Base-by-base conservation (phyloP, 2,888 invertebrate genomes). In the Drosophila nigritarsus region DNA sequence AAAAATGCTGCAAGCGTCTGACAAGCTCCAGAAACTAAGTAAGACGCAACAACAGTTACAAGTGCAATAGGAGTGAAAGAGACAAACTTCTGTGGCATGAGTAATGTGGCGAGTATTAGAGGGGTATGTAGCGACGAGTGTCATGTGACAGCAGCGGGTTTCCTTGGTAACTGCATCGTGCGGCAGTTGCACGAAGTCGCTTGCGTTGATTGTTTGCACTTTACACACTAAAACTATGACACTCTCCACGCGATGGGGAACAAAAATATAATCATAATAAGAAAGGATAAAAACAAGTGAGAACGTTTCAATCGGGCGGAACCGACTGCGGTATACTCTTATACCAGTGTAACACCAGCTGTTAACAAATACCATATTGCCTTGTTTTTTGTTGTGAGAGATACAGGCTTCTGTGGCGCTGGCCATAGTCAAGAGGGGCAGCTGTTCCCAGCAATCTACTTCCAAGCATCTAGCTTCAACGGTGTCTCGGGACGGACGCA, bases 141-240 rank as follows among this genome's bases (percentile, higher is more conserved):
- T 30, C 29, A 56, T 42, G 30, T 56, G 30, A 20, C 30, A 42
- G 30, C 42, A 42, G 30, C 30, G 40, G 30, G 50, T 7, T 32
- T 38, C 38, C 27, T 13, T 56, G 50, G 53, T 65, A 59, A 74
- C 54, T 77, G 64, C 76, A 76, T 73, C 76, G 65, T 65, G 79
- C 76, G 55, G 73, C 69, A 80, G 74, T 74, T 74, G 82, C 85
- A 78, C 74, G 72, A 85, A 88, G 78, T 86, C 88, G 88, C 86
- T 83, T 61, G 86, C 80, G 88, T 86, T 88, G 88, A 85, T 85
- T 85, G 88, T 85, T 85, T 85, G 85, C 85, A 85, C 88, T 85
- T 88, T 83, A 72, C 78, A 83, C 88, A 86, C 86, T 82, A 75
- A 80, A 87, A 85, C 75, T 80, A 67, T 69, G 78, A 77, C 79